Evolutionary conservation across 2,888 invertebrate species (phyloP).

Genomic region (Escarpia spicata): DNA sequence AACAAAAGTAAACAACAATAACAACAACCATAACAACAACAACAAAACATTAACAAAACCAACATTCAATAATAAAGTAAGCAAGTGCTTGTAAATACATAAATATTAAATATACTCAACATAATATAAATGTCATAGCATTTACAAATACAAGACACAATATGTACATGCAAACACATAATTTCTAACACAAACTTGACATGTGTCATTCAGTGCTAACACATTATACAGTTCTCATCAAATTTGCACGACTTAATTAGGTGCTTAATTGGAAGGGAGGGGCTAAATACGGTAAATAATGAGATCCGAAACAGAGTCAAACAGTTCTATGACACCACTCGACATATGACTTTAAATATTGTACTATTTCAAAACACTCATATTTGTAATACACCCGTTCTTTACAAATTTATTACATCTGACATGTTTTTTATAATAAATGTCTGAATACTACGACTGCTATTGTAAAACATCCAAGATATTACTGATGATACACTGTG

Average conservation of each 20-base stretch:
- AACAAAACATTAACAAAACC: slow-evolving; percentile 8
- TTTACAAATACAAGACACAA: not conserved
- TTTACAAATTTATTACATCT: too few species aligned
- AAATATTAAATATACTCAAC: not conserved
- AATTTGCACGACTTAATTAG: not conserved
- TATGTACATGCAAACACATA: not conserved
- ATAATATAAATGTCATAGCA: not conserved
- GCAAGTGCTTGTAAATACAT: not conserved
- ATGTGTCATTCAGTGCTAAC: not conserved
- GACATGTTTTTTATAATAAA: too few species aligned
- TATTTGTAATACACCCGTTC: too few species aligned
- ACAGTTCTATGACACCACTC: too few species aligned
- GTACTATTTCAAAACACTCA: too few species aligned
- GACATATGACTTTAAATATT: too few species aligned
- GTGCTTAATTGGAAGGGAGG: not conserved
- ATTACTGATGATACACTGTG: too few species aligned
- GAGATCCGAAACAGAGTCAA: too few species aligned
- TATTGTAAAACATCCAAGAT: too few species aligned
- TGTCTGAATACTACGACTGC: too few species aligned
- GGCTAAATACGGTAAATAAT: too few species aligned
- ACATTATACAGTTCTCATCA: not conserved
- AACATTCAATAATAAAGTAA: not conserved
- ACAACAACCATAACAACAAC: not conserved
- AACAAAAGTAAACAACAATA: not conserved
- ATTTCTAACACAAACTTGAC: not conserved